Evolutionary conservation across 2,888 invertebrate species (phyloP), one percentile per base, ranked within the genome.

Genomic region (Troides aeacus): DNA sequence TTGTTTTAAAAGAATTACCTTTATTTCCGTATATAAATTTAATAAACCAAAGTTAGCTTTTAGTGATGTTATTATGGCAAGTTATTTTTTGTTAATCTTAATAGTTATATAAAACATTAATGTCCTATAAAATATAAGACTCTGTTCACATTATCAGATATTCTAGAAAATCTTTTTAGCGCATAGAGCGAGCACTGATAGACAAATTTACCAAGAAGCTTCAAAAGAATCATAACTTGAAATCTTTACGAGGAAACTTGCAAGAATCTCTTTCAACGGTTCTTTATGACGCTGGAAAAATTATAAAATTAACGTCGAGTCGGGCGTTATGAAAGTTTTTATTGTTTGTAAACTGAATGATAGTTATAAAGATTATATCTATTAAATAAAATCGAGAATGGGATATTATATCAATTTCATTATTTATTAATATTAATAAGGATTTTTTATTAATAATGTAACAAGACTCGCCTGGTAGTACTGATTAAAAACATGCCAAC

Each of bases 231-330:
- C 46, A 56, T 24, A 63, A 69, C 68, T 60, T 66, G 39, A 50
- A 71, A 71, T 66, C 60, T 70, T 70, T 64, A 67, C 23, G 66
- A 62, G 62, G 4, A 61, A 66, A 66, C 69, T 66, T 71, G 69
- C 50, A 69, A 66, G 46, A 63, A 30, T 69, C 60, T 61, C 57
- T 30, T 46, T 64, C 30, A 53, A 69, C 61, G 4, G 42, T 57
- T 65, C 64, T 68, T 68, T 69, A 61, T 64, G 69, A 61, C n/a
- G 59, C 68, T 61, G n/a, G 64, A 64, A 61, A 67, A 64, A 67
- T 70, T 60, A 64, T 66, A 64, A 64, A 67, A 67, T 67, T 64
- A 61, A 63, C 67, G 64, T 57, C 60, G 46, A 42, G 61, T 56
- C 42, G 42, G 61, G 30, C 24, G 30, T 46, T 59, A 64, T 42